Evolutionary conservation across 2,113 vertebrate species (phyloP).

Genomic region (Thamnophis sirtalis): DNA sequence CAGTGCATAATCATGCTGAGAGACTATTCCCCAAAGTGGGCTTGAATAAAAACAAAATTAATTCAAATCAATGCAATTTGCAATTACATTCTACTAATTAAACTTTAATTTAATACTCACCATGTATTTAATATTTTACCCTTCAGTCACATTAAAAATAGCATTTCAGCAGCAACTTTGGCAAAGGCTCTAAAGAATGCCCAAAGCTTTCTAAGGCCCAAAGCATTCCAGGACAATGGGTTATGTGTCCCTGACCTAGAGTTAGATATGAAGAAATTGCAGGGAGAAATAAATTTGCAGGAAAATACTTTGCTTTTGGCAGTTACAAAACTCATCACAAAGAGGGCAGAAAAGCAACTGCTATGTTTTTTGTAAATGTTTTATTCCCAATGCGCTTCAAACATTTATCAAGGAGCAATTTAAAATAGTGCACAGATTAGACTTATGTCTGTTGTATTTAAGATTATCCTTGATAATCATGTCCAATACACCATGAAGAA

Average conservation of each 20-base stretch:
- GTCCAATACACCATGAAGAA: not conserved
- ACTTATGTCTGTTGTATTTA: not conserved
- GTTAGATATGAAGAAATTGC: not conserved
- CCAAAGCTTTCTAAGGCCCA: not conserved
- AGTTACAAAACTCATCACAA: not conserved
- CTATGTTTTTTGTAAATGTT: not conserved
- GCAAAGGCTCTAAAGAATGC: not conserved
- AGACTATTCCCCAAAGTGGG: not conserved
- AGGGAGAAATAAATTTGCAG: not conserved
- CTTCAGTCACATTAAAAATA: not conserved
- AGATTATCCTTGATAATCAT: not conserved
- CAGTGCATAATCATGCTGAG: not conserved
- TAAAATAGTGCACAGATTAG: not conserved
- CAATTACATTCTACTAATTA: not conserved
- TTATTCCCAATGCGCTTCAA: not conserved
- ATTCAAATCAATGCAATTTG: not conserved
- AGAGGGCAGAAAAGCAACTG: not conserved
- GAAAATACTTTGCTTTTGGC: not conserved
- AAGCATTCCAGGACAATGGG: not conserved
- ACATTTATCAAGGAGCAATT: not conserved
- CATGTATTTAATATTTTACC: not conserved
- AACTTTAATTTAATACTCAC: not conserved
- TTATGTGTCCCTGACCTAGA: not conserved
- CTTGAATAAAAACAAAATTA: not conserved
- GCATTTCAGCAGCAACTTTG: not conserved